Evolutionary conservation across 2,113 vertebrate genomes (phyloP), one percentile per base, ranked within the genome.

Genomic region (Ariopsis seemanni): DNA sequence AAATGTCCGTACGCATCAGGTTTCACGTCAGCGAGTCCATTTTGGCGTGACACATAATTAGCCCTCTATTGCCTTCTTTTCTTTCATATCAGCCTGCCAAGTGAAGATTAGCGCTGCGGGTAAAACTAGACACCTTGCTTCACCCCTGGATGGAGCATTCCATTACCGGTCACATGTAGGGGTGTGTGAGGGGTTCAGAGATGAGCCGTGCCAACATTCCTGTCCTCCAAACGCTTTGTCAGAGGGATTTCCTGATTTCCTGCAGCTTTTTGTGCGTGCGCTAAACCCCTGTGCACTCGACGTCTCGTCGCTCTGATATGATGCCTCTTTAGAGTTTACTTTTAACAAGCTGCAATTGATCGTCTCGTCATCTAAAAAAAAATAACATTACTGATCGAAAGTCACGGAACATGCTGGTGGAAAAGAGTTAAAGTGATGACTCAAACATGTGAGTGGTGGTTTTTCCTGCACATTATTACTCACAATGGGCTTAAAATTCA

Each of bases 161-260:
- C 92, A 91, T 8, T 8, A 74, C 50, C 75, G 57, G 52, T 94
- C 94, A 93, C 25, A 82, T 83, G 94, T 91, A 62, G 57, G 79
- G 57, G 18, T 60, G 55, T 25, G 78, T 20, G 57, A 62, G 79
- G 79, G 18, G 55, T 48, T 11, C 42, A 10, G 79, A 42, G 30
- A 81, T 22, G 57, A 81, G 57, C 57, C 79, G 10, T 20, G 27
- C 30, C 91, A 93, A 92, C 93, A 94, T 95, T 95, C 94, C 93
- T 91, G 90, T 84, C 84, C 74, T 91, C 78, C 62, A 18, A 6
- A 42, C 4, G 88, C 93, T 94, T 94, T 93, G 93, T 94, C 90
- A 86, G 62, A 92, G 93, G 93, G 92, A 94, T 95, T 94, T 94
- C 93, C 91, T 93, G 92, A 91, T 88, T 88, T 93, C 91, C 92